phyloP scores from a whole-genome alignment of 2,888 invertebrate species.

The Brachyptera putata region DNA sequence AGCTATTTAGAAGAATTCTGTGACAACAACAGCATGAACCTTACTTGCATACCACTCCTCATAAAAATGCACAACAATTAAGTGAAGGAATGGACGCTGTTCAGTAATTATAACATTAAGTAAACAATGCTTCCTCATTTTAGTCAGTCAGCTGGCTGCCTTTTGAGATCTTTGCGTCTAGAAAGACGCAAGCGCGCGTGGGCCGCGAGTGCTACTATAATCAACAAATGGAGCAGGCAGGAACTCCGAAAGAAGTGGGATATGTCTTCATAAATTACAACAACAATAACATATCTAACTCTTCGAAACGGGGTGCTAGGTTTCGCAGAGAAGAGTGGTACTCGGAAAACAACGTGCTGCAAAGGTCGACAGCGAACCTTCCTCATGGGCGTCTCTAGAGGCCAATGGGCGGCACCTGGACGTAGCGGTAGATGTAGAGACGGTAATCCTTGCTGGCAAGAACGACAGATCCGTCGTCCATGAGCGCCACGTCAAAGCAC shows the following conservation, averaged over 20 bases:
- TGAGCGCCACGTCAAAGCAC: constrained; percentile 98
- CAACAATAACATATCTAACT: constrained; percentile 26
- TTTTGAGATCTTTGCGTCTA: constrained; percentile 13
- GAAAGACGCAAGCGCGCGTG: background rate
- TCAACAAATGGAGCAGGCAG: constrained; percentile 22
- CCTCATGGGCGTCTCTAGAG: constrained; percentile 53
- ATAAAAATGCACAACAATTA: constrained; percentile 33
- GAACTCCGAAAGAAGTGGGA: constrained; percentile 24
- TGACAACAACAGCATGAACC: constrained; percentile 33
- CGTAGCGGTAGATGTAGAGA: constrained; percentile 98
- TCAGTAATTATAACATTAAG: constrained; percentile 24
- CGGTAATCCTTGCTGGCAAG: constrained; percentile 99
- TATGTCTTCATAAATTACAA: constrained; percentile 31
- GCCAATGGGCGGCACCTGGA: constrained; percentile 86
- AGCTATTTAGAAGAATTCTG: constrained; percentile 32
- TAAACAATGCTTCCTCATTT: constrained; percentile 26
- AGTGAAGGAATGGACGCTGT: constrained; percentile 33
- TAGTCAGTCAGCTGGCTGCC: constrained; percentile 17
- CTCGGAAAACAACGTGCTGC: constrained; percentile 5
- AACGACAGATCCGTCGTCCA: constrained; percentile 98
- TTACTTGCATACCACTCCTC: constrained; percentile 32
- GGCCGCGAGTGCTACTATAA: constrained; percentile 3
- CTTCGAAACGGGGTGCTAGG: constrained; percentile 18
- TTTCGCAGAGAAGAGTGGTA: too few species aligned
- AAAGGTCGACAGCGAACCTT: background rate